Conservation (phyloP, 2,797 vertebrate species). For the Neomorphus geoffroyi region DNA sequence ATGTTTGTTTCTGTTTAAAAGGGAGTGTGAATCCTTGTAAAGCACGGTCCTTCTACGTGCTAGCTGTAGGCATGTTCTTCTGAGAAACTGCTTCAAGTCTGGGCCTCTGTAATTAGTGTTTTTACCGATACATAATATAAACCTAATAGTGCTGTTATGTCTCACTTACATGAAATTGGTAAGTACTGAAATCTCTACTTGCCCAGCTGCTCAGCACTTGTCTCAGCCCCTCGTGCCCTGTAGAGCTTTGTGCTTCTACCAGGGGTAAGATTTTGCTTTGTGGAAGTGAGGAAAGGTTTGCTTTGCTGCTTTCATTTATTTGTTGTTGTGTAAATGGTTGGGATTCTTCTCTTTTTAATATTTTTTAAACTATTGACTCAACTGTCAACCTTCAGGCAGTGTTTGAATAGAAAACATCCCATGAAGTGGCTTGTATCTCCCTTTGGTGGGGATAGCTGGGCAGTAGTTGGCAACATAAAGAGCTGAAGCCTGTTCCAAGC, state of each 20-base stretch:
- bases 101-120: slow-evolving; percentile 36
- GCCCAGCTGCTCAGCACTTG: slow-evolving; percentile 47
- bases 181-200: slow-evolving; percentile 12
- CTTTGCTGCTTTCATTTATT: background rate
- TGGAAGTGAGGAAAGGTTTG: background rate
- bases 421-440: background rate
- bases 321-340: background rate
- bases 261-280: background rate
- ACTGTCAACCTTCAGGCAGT: background rate
- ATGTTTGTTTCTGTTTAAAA: background rate
- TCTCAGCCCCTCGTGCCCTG: background rate
- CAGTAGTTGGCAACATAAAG: background rate
- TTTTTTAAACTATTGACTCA: background rate
- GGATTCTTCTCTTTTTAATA: background rate
- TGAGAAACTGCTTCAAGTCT: slow-evolving; percentile 23
- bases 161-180: background rate
- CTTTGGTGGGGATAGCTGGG: background rate
- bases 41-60: background rate
- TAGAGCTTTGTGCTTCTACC: background rate
- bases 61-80: slow-evolving; percentile 28
- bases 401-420: background rate
- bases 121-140: slow-evolving; percentile 50
- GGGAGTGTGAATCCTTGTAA: background rate
- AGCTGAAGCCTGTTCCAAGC: background rate
- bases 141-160: slow-evolving; percentile 39